These are phyloP conservation scores for Natrix natrix DNA, from an alignment of 2,797 vertebrate species.

Conservation along the genomic window DNA sequence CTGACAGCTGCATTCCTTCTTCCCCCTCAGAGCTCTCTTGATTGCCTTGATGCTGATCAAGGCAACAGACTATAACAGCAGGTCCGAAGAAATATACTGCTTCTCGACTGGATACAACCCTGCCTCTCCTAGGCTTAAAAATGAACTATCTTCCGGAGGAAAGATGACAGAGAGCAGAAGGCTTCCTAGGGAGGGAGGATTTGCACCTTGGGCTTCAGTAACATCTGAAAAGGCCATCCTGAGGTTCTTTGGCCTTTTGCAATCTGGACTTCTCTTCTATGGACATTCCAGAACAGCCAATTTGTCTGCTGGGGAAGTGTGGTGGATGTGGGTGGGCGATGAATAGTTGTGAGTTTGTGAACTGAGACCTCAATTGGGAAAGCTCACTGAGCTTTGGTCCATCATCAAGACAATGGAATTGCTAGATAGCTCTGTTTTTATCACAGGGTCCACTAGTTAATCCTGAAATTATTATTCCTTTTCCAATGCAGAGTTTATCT, in stretches of 20 bases:
- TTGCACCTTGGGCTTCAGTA: not conserved
- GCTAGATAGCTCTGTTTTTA: not conserved
- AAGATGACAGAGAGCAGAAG: not conserved
- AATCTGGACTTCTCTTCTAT: not conserved
- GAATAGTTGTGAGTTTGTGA: not conserved
- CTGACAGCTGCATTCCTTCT: no score
- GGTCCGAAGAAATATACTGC: not conserved
- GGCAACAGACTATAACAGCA: no score
- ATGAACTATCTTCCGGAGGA: not conserved
- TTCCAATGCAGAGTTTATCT: not conserved
- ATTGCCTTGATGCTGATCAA: no score
- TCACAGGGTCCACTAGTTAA: not conserved
- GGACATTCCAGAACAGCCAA: not conserved
- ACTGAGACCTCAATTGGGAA: not conserved
- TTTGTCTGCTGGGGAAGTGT: not conserved
- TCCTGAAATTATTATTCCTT: not conserved
- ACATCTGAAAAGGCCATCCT: not conserved
- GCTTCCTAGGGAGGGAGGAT: not conserved
- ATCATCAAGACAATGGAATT: not conserved
- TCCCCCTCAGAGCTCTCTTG: no score
- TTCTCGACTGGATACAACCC: not conserved
- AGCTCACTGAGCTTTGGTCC: not conserved
- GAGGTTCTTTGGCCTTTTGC: not conserved
- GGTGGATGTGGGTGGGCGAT: not conserved
- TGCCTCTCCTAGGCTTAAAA: not conserved